These are phyloP conservation scores for Pandemis heparana DNA, from an alignment of 2,888 invertebrate genomes.

Conservation along the genomic window DNA sequence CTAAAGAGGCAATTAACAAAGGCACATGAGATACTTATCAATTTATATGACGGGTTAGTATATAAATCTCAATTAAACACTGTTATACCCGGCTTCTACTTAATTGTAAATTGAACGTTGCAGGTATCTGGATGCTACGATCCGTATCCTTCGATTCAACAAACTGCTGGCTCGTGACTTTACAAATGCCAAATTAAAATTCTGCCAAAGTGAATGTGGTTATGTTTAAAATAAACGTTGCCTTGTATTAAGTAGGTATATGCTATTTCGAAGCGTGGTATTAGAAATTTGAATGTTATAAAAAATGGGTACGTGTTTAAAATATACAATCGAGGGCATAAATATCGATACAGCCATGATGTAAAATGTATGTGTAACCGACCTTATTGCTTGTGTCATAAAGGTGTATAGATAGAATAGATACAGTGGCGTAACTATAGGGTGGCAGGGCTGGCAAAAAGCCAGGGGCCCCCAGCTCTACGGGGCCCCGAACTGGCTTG, in stretches of 20 bases:
- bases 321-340: too few relatives aligned
- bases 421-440: too few relatives aligned
- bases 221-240: not conserved
- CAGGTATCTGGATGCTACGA: conserved; percentile 8
- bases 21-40: conserved; percentile 46
- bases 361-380: too few relatives aligned
- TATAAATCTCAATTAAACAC: conserved; percentile 59
- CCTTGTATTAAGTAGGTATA: not conserved
- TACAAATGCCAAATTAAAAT: conserved; percentile 28
- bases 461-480: too few relatives aligned
- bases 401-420: too few relatives aligned
- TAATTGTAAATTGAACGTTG: conserved; percentile 41
- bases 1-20: conserved; percentile 45
- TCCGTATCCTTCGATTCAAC: conserved; percentile 8
- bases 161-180: conserved; percentile 22
- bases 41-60: conserved; percentile 46
- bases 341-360: too few relatives aligned
- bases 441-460: too few relatives aligned
- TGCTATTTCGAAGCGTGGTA: not conserved
- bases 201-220: not conserved
- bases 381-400: too few relatives aligned
- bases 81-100: conserved; percentile 31
- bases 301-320: too few relatives aligned
- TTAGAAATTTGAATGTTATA: not conserved
- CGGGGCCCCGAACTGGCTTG: too few relatives aligned